A percentile compares a stretch with the other conserved stretches of the same genome.
These are phyloP conservation scores for Perdix hodgsoniae DNA, from an alignment of 2,797 vertebrate genomes.

Conservation along the genomic window DNA sequence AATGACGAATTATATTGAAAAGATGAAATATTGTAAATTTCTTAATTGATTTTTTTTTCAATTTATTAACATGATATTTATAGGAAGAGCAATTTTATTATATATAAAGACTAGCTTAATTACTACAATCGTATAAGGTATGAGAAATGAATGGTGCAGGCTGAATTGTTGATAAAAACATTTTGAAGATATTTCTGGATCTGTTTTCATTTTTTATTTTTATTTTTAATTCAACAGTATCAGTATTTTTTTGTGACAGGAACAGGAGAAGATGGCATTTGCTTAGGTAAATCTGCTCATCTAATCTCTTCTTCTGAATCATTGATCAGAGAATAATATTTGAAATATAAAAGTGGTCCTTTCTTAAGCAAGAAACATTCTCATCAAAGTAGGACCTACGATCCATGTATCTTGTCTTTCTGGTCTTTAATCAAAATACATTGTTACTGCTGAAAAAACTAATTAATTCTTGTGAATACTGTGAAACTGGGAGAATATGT, in stretches of 20 bases:
- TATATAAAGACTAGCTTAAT: background rate
- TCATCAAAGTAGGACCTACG: background rate
- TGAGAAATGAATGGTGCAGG: background rate
- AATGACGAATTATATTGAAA: background rate
- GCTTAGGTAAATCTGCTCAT: background rate
- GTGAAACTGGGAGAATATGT: background rate
- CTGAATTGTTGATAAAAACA: background rate
- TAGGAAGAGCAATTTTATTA: background rate
- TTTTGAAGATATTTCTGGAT: background rate
- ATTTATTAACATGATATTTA: constrained; percentile 6
- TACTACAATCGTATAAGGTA: background rate
- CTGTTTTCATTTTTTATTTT: background rate
- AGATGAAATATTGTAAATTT: background rate
- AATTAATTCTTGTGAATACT: background rate
- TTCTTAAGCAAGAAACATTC: constrained; percentile 28
- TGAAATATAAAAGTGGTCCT: background rate
- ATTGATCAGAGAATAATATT: background rate
- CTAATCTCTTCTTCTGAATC: background rate
- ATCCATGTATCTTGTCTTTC: background rate
- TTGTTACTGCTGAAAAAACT: background rate
- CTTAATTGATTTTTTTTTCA: background rate
- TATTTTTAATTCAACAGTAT: background rate
- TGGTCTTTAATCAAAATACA: constrained; percentile 34
- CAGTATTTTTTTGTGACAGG: background rate
- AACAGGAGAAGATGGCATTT: background rate